Conservation (phyloP, 2,797 vertebrate genomes). For the Acrocephalus scirpaceus region DNA sequence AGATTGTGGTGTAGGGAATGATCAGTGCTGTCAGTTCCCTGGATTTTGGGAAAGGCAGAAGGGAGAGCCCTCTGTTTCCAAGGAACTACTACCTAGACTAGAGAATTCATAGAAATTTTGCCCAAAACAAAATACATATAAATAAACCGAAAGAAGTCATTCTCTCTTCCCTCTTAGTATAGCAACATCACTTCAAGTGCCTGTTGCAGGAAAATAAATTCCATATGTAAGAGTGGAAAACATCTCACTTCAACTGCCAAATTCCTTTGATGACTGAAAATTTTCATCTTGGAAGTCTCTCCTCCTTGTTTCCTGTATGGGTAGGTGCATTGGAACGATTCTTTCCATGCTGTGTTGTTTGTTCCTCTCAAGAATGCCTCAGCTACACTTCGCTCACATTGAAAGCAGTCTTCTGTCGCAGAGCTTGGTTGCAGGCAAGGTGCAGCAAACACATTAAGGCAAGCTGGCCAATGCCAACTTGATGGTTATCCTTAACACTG, state of each 20-base stretch:
- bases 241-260: neutral
- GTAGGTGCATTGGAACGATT: conserved; percentile 4
- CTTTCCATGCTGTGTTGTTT: neutral
- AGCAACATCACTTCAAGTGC: neutral
- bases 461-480: neutral
- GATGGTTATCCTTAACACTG: neutral
- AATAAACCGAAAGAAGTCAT: neutral
- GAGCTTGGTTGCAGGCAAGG: neutral
- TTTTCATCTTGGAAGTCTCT: neutral
- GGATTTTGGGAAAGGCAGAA: neutral
- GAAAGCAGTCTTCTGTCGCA: neutral
- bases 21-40: neutral
- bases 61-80: neutral
- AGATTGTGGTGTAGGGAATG: neutral
- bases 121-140: neutral
- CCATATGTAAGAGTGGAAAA: neutral
- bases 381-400: neutral
- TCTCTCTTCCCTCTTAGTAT: neutral
- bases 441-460: neutral
- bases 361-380: conserved; percentile 11
- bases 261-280: neutral
- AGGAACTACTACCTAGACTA: neutral
- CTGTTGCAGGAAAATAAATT: conserved; percentile 7
- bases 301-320: neutral
- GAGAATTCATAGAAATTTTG: neutral